Evolutionary conservation across 1,140 invertebrate species (phyloP).

Genomic region (Hestina assimilis): DNA sequence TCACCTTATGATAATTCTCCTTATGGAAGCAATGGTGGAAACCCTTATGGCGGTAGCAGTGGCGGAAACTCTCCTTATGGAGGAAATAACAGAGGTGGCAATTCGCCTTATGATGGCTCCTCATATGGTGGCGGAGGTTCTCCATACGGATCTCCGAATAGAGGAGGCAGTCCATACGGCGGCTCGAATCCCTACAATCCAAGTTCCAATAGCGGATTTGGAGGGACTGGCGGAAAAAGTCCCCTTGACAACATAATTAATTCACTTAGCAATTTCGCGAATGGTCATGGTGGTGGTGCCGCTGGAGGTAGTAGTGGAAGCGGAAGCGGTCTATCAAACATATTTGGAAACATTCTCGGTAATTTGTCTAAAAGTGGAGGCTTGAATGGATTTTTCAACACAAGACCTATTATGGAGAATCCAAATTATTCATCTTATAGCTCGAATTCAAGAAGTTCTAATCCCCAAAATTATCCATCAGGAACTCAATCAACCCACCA

Average conservation of each 20-base stretch:
- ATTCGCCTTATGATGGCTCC: conserved; percentile 17
- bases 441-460: conserved; percentile 61
- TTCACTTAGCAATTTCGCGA: conserved; percentile 39
- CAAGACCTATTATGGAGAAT: conserved; percentile 66
- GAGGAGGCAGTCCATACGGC: conserved; percentile 33
- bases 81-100: no score
- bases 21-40: conserved; percentile 42
- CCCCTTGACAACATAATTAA: conserved; percentile 54
- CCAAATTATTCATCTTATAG: conserved; percentile 62
- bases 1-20: conserved; percentile 43
- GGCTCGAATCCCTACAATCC: conserved; percentile 37
- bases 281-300: conserved; percentile 10
- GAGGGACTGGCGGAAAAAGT: conserved; percentile 35
- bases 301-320: conserved; percentile 35
- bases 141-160: conserved; percentile 26
- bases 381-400: conserved; percentile 54
- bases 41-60: conserved; percentile 15
- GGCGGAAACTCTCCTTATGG: conserved; percentile 38
- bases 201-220: conserved; percentile 29
- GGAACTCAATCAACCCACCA: conserved; percentile 47
- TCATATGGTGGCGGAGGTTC: conserved; percentile 21
- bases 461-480: conserved; percentile 62
- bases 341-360: conserved; percentile 63
- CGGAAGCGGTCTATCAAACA: conserved; percentile 41
- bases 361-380: conserved; percentile 61